phyloP scores from a whole-genome alignment of 1,140 invertebrate species.

The Whitmania pigra region DNA sequence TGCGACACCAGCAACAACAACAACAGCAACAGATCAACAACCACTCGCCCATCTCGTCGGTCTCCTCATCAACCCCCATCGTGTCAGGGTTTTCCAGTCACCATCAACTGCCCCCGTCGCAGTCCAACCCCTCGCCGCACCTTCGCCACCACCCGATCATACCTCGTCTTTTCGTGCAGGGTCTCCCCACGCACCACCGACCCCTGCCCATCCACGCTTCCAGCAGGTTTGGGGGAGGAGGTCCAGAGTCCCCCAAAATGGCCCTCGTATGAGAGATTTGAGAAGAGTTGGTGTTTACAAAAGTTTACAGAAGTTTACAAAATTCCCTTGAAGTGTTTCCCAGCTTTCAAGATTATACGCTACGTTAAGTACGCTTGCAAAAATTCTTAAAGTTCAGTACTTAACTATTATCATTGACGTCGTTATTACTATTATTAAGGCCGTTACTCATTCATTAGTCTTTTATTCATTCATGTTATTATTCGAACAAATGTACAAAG shows the following conservation, averaged over 20 bases:
- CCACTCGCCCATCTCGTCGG: conserved; percentile 3
- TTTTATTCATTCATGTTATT: too few relatives aligned
- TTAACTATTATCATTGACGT: background rate
- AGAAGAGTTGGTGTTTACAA: too few relatives aligned
- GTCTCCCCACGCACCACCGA: background rate
- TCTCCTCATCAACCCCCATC: background rate
- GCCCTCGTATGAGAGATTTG: background rate
- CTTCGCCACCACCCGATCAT: background rate
- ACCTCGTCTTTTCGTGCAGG: background rate
- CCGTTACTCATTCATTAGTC: too few relatives aligned
- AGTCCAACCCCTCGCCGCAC: background rate
- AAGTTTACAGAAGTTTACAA: too few relatives aligned
- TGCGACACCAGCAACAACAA: conserved; percentile 33
- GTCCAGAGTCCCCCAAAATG: background rate
- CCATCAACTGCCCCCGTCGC: background rate
- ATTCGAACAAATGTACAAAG: too few relatives aligned
- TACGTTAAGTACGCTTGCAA: background rate
- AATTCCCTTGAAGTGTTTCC: too few relatives aligned
- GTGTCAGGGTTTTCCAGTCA: background rate
- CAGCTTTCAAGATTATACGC: too few relatives aligned
- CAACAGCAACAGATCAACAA: conserved; percentile 10
- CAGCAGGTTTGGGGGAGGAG: background rate
- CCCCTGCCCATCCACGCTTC: background rate
- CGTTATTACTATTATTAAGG: background rate
- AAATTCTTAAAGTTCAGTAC: background rate